A percentile compares a stretch with the other conserved stretches of the same genome.
These are phyloP conservation scores for Phyllostomus hastatus DNA, from an alignment of 2,113 vertebrate genomes.

Conservation along the genomic window DNA sequence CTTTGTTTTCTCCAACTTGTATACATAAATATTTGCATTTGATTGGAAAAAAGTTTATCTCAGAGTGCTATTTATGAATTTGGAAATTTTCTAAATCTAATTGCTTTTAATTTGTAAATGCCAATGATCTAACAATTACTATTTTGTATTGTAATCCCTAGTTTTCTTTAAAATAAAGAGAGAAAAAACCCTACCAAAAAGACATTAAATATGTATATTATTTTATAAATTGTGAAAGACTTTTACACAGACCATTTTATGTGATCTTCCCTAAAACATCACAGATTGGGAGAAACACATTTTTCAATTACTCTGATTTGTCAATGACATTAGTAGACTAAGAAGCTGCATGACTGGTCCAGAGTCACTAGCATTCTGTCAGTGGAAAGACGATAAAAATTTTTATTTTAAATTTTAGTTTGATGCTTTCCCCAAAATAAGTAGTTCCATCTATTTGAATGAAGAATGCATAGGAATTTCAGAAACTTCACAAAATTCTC, in stretches of 20 bases:
- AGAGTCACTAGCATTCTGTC: background rate
- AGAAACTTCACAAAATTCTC: background rate
- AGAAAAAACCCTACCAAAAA: background rate
- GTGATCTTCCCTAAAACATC: background rate
- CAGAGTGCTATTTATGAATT: background rate
- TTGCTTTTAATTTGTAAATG: background rate
- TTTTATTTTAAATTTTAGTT: background rate
- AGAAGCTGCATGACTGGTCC: background rate
- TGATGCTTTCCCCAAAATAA: background rate
- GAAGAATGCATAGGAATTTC: background rate
- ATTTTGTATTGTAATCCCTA: background rate
- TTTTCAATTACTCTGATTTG: background rate
- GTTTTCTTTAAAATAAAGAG: background rate
- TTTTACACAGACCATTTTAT: background rate
- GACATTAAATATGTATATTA: background rate
- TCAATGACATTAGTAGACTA: background rate
- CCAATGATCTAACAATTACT: background rate
- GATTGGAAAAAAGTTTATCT: background rate
- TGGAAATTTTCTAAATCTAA: background rate
- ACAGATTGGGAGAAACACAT: background rate
- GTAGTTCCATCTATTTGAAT: background rate
- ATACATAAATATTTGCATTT: background rate
- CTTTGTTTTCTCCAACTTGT: background rate
- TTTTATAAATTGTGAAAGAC: background rate
- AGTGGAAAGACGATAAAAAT: background rate